phyloP scores from a whole-genome alignment of 2,797 vertebrate genomes.

The Bovichtus variegatus region DNA sequence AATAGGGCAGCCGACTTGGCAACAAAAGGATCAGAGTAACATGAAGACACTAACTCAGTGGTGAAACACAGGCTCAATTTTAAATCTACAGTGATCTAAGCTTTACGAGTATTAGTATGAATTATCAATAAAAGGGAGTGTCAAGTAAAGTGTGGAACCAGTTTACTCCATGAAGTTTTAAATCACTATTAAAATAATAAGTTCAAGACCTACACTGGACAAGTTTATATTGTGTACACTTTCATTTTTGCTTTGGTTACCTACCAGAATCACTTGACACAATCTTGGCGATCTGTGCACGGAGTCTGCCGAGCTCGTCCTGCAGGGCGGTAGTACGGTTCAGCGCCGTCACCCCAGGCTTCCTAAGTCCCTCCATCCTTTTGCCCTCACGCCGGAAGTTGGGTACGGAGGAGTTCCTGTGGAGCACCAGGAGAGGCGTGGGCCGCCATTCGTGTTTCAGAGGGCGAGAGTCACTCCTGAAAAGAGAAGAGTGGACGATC shows the following conservation, averaged over 20 bases:
- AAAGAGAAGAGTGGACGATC: slow-evolving; percentile 7
- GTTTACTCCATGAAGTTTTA: background rate
- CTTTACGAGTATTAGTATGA: background rate
- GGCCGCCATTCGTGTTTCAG: slow-evolving; percentile 97
- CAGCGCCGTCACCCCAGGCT: slow-evolving; percentile 93
- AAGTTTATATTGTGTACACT: background rate
- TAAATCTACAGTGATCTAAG: background rate
- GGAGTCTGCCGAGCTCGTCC: slow-evolving; percentile 94
- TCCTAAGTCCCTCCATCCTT: slow-evolving; percentile 93
- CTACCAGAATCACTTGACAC: slow-evolving; percentile 91
- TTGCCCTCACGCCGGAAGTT: slow-evolving; percentile 96
- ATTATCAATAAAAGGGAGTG: background rate
- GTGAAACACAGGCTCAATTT: background rate
- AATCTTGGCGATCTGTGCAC: slow-evolving; percentile 97
- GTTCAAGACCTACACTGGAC: background rate
- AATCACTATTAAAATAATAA: background rate
- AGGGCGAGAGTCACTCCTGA: slow-evolving; percentile 93
- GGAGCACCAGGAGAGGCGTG: slow-evolving; percentile 95
- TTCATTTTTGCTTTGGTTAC: background rate
- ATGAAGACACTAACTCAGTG: slow-evolving; percentile 16
- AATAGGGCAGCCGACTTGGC: slow-evolving; percentile 51
- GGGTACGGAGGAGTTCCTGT: slow-evolving; percentile 97
- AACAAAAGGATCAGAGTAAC: slow-evolving; percentile 36
- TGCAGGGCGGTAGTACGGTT: slow-evolving; percentile 95
- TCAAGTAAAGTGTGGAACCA: background rate